Base-by-base conservation (phyloP, 2,888 invertebrate genomes). In the Latrodectus elegans region DNA sequence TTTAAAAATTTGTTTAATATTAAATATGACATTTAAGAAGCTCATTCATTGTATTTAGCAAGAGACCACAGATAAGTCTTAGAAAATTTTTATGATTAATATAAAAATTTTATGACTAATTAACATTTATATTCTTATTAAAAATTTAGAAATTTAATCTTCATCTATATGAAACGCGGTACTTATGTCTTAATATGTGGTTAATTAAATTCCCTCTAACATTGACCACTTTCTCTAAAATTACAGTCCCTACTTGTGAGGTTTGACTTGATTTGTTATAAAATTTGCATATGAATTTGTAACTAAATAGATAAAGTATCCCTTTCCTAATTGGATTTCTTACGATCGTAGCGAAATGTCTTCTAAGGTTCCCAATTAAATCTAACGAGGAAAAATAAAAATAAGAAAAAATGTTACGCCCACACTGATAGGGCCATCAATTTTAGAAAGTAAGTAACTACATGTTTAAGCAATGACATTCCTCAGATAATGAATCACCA, bases 381-480 rank as follows among this genome's bases (percentile, higher is more conserved):
- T 60, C n/a, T 60, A 60, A 60, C 60, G n/a, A 60, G 60, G n/a
- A 60, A 38, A 38, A 38, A 38, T 38, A 38, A 22, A 22, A 22
- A 22, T 22, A 38, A 38, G n/a, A n/a, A 60, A 60, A 15, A 60
- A 60, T 15, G 10, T 15, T 22, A 60, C 76, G 64, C 65, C 76
- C 60, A 60, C 60, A 60, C 51, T 60, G 14, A 51, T 14, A 67
- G 73, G 70, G 49, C 75, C 70, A 82, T 82, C 82, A 75, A 82
- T 82, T 53, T 82, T 15, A 60, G 67, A n/a, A 74, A 55, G 55
- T 15, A 81, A 81, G 74, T 68, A 17, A 70, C 82, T 82, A 55
- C 75, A 75, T 82, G 82, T 75, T 82, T 82, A 82, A 68, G 67
- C 75, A 70, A 75, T 82, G 82, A 82, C 70, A 68, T 38, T 60